Evolutionary conservation across 2,113 vertebrate genomes (phyloP).

Genomic region (Epinephelus moara): DNA sequence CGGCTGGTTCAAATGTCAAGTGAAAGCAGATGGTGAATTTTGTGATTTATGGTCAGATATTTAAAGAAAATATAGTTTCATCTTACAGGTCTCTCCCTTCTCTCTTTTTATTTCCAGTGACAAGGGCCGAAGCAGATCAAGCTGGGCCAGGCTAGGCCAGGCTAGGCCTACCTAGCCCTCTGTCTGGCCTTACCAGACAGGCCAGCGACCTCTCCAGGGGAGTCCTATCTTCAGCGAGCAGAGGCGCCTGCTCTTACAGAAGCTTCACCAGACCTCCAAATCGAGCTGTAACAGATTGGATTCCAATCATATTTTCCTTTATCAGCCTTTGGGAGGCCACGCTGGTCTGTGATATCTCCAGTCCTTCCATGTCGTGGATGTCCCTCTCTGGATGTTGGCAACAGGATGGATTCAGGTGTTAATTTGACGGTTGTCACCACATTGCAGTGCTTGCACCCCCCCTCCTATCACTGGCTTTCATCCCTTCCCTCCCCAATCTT

Average conservation of each 20-base stretch:
- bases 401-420: conserved; percentile 85
- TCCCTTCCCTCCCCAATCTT: conserved; percentile 73
- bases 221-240: neutral
- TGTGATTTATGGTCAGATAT: conserved; percentile 12
- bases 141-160: conserved; percentile 59
- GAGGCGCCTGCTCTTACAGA: conserved; percentile 7
- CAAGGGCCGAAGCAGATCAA: conserved; percentile 39
- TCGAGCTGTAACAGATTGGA: conserved; percentile 22
- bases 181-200: conserved; percentile 48
- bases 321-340: conserved; percentile 35
- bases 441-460: conserved; percentile 71
- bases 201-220: conserved; percentile 15
- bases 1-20: neutral
- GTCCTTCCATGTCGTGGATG: conserved; percentile 66
- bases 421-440: conserved; percentile 76
- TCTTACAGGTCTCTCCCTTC: conserved; percentile 9
- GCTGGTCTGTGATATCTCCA: conserved; percentile 43
- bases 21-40: conserved; percentile 5
- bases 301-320: conserved; percentile 23
- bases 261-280: conserved; percentile 9
- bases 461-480: conserved; percentile 64
- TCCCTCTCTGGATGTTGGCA: conserved; percentile 72
- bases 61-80: neutral
- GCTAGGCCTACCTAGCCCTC: conserved; percentile 52
- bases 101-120: conserved; percentile 55